These are phyloP conservation scores for Drosophila nr. fundita DNA, from an alignment of 2,888 invertebrate species.

Conservation along the genomic window DNA sequence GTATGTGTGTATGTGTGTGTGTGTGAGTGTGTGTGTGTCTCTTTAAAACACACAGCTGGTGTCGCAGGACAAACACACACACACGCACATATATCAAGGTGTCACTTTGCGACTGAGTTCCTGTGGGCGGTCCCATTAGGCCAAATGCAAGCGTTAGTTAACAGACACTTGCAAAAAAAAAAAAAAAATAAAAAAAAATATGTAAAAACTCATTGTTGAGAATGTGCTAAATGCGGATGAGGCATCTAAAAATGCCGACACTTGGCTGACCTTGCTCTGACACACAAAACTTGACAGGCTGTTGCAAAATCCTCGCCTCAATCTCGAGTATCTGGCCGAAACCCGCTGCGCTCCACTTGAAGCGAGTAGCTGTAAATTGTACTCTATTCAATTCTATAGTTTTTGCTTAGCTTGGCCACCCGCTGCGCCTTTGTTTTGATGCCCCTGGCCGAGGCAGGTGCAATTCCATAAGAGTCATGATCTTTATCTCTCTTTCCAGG, in stretches of 20 bases:
- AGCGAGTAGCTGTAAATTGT: slow-evolving; percentile 33
- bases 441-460: slow-evolving; percentile 61
- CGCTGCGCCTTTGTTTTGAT: slow-evolving; percentile 48
- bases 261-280: slow-evolving; percentile 35
- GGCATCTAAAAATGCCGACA: slow-evolving; percentile 47
- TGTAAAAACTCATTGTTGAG: slow-evolving; percentile 9
- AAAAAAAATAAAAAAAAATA: slow-evolving; percentile 25
- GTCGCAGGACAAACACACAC: slow-evolving; percentile 15
- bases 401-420: slow-evolving; percentile 53
- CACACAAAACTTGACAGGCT: slow-evolving; percentile 7
- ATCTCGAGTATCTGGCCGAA: slow-evolving; percentile 52
- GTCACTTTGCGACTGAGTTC: slow-evolving; percentile 9
- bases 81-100: slow-evolving; percentile 13
- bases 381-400: slow-evolving; percentile 29
- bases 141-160: slow-evolving; percentile 23
- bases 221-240: slow-evolving; percentile 13
- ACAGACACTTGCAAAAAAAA: slow-evolving; percentile 57
- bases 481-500: slow-evolving; percentile 42
- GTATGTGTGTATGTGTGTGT: background rate
- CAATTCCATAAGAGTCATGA: slow-evolving; percentile 45
- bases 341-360: slow-evolving; percentile 61
- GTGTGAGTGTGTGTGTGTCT: background rate
- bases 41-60: slow-evolving; percentile 27
- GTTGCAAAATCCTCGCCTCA: slow-evolving; percentile 37
- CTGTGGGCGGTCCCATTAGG: slow-evolving; percentile 43